phyloP scores from a whole-genome alignment of 2,797 vertebrate genomes.

The Decapterus maruadsi region DNA sequence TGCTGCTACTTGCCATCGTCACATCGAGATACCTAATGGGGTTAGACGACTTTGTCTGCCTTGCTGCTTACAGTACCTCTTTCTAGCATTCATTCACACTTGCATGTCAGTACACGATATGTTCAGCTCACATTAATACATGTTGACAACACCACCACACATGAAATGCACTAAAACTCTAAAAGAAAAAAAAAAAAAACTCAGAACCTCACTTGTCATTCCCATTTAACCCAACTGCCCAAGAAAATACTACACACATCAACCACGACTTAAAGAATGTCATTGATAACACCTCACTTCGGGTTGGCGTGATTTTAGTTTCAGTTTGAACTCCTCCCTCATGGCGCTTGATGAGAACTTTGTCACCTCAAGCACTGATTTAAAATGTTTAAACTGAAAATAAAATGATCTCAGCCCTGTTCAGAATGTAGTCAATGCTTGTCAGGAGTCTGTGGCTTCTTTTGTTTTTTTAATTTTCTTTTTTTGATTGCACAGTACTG shows the following conservation, averaged over 20 bases:
- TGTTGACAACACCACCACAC: constrained; percentile 60
- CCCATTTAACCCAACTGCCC: constrained; percentile 27
- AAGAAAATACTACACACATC: constrained; percentile 43
- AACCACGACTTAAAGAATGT: constrained; percentile 79
- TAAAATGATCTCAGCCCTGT: constrained; percentile 62
- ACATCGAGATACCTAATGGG: constrained; percentile 83
- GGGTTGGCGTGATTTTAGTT: constrained; percentile 56
- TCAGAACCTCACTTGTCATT: constrained; percentile 66
- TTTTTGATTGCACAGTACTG: constrained; percentile 50
- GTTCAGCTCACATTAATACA: constrained; percentile 37
- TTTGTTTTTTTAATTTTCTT: not conserved
- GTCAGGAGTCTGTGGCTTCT: constrained; percentile 59
- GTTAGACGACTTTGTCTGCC: constrained; percentile 88
- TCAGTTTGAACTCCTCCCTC: constrained; percentile 62
- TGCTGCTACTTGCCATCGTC: constrained; percentile 88
- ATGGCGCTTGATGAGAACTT: constrained; percentile 40
- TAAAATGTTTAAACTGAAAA: constrained; percentile 58
- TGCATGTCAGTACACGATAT: constrained; percentile 58
- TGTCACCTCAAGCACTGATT: constrained; percentile 56
- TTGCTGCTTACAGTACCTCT: constrained; percentile 87
- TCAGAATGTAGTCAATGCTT: constrained; percentile 79
- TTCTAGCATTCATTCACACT: constrained; percentile 75
- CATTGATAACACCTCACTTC: constrained; percentile 69
- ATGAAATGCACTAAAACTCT: constrained; percentile 74
- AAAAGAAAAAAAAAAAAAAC: constrained; percentile 64